Percentiles rank a stretch among this genome's conserved stretches.
These are phyloP conservation scores for Catharus fuscescens DNA, from an alignment of 2,113 vertebrate genomes.

Conservation along the genomic window DNA sequence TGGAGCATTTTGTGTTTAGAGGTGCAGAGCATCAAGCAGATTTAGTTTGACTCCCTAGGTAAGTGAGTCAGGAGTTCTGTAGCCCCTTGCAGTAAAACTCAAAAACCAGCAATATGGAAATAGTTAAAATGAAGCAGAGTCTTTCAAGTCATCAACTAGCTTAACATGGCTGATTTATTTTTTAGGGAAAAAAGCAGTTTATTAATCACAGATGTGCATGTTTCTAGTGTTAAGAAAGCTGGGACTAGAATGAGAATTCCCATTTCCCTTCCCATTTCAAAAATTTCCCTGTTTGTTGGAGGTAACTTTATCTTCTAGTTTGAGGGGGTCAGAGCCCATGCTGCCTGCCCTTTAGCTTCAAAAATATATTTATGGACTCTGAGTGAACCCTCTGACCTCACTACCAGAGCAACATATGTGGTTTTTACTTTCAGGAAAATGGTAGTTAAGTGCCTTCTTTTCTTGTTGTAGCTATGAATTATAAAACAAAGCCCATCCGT, in stretches of 20 bases:
- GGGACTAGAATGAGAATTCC: conserved; percentile 39
- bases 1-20: not conserved
- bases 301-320: conserved; percentile 29
- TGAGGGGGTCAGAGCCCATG: not conserved
- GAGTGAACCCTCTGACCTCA: conserved; percentile 69
- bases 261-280: conserved; percentile 26
- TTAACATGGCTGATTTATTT: conserved; percentile 61
- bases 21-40: not conserved
- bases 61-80: not conserved
- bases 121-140: conserved; percentile 46
- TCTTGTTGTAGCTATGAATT: not conserved
- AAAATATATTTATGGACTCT: conserved; percentile 52
- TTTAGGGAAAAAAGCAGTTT: not conserved
- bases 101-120: conserved; percentile 12
- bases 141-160: conserved; percentile 50
- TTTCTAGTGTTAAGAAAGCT: conserved; percentile 48
- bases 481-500: not conserved
- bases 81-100: not conserved
- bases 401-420: conserved; percentile 12
- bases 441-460: not conserved
- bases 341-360: conserved; percentile 12
- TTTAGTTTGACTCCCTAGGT: not conserved
- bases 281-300: not conserved
- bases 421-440: not conserved
- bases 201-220: conserved; percentile 75